Evolutionary conservation across 2,888 invertebrate species (phyloP), one percentile per base, ranked within the genome.

Genomic region (Perizoma affinitatum): DNA sequence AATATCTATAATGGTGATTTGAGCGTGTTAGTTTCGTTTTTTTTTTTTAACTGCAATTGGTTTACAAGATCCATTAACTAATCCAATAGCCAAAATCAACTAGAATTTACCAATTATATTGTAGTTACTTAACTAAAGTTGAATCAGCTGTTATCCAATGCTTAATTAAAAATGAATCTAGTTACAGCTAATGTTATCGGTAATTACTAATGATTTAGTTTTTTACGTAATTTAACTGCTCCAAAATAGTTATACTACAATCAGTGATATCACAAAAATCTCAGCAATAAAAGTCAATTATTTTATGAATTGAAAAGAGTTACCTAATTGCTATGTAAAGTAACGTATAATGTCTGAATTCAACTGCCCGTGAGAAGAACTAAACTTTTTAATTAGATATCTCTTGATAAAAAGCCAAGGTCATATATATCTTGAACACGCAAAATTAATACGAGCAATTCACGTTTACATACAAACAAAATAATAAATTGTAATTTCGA

Each of bases 401-500:
- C 65, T 70, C 76, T 72, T 72, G 75, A 77, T 79, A 77, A 80
- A 74, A 76, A 75, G 64, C 73, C 83, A 84, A 86, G 82, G 82
- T 69, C 49, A 45, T 36, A 4, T 41, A 49, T n/a, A 5, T 43
- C 41, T 64, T 63, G 66, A 61, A 65, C 64, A 38, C 45, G 46
- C 33, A 53, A 48, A 58, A 35, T 22, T 33, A 35, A n/a, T 46
- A 49, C 34, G 10, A 74, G 67, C 67, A 54, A 71, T 76, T 73
- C 73, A 74, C 70, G 68, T 47, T 63, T 69, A 63, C 66, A 64
- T 52, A 41, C 52, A 63, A 67, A 66, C 63, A 63, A 43, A 62
- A 63, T 56, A 62, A 47, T 52, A 60, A 54, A 58, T 60, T 63
- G 54, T 48, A 50, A 52, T 62, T 42, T 54, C 7, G 51, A 65